Conservation (phyloP, 2,888 invertebrate genomes). For the Cerastoderma edule region DNA sequence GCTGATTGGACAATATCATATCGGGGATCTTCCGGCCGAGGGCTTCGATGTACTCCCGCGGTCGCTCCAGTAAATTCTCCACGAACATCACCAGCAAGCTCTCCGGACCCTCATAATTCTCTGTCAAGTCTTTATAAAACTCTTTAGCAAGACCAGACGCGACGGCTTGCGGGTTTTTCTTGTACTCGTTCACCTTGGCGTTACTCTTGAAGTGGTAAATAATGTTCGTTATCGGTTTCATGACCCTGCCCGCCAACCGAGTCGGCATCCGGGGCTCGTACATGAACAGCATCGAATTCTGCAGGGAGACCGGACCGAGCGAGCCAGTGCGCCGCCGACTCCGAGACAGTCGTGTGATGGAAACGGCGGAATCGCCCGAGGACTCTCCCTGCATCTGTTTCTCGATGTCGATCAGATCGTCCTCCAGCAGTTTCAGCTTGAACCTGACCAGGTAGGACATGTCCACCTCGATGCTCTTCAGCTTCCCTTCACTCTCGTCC, state of each 20-base stretch:
- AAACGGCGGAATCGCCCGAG: slow-evolving; percentile 22
- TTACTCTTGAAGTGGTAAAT: slow-evolving; percentile 30
- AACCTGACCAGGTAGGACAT: slow-evolving; percentile 54
- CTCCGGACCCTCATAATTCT: slow-evolving; percentile 18
- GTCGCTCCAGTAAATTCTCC: slow-evolving; percentile 52
- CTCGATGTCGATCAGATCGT: slow-evolving; percentile 64
- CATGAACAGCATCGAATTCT: slow-evolving; percentile 8
- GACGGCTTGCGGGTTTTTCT: slow-evolving; percentile 45
- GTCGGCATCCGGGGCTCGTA: slow-evolving; percentile 46
- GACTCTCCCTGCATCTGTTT: slow-evolving; percentile 54
- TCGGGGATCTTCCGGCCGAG: slow-evolving; percentile 57
- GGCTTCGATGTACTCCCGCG: slow-evolving; percentile 52
- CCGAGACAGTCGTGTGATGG: slow-evolving; percentile 23
- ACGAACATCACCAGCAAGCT: slow-evolving; percentile 38
- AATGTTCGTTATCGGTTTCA: slow-evolving; percentile 36
- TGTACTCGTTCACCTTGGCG: slow-evolving; percentile 49
- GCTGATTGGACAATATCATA: slow-evolving; percentile 65
- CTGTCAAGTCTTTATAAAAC: slow-evolving; percentile 38
- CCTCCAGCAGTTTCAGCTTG: slow-evolving; percentile 63
- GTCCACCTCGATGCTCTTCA: slow-evolving; percentile 45
- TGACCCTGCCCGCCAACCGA: slow-evolving; percentile 47
- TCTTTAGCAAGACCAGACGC: slow-evolving; percentile 47
- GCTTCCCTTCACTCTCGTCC: slow-evolving; percentile 56
- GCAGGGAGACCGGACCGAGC: not conserved
- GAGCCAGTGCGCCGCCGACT: slow-evolving; percentile 36